phyloP scores from a whole-genome alignment of 2,113 vertebrate genomes.

The Coptodon rendalli region DNA sequence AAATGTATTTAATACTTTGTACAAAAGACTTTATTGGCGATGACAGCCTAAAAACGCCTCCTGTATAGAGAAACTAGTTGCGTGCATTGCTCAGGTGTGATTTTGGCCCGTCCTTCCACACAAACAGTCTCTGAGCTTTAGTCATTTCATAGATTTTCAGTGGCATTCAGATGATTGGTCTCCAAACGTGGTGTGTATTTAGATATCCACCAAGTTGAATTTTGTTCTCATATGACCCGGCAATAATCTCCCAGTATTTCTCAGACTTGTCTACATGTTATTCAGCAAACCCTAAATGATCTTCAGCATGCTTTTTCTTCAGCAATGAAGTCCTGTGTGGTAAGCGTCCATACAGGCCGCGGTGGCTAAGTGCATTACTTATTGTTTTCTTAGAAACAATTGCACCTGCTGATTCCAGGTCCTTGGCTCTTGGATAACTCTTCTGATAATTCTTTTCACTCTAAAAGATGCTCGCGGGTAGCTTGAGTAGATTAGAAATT shows the following conservation, averaged over 20 bases:
- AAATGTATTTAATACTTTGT: background rate
- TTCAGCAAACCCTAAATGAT: background rate
- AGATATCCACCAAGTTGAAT: too few species aligned
- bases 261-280: background rate
- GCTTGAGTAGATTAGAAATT: background rate
- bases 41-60: background rate
- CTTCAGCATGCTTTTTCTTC: background rate
- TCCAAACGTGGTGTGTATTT: background rate
- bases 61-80: background rate
- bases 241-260: too few species aligned
- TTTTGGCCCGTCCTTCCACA: background rate
- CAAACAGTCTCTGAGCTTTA: background rate
- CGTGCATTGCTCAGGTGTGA: background rate
- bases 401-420: background rate
- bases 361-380: background rate
- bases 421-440: background rate
- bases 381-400: background rate
- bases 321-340: background rate
- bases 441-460: background rate
- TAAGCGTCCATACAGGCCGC: background rate
- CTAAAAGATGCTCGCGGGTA: background rate
- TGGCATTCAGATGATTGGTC: background rate
- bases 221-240: too few species aligned
- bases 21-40: background rate
- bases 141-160: background rate